Evolutionary conservation across 2,797 vertebrate species (phyloP), one percentile per base, ranked within the genome.

Genomic region (Oryzias dopingdopingensis): DNA sequence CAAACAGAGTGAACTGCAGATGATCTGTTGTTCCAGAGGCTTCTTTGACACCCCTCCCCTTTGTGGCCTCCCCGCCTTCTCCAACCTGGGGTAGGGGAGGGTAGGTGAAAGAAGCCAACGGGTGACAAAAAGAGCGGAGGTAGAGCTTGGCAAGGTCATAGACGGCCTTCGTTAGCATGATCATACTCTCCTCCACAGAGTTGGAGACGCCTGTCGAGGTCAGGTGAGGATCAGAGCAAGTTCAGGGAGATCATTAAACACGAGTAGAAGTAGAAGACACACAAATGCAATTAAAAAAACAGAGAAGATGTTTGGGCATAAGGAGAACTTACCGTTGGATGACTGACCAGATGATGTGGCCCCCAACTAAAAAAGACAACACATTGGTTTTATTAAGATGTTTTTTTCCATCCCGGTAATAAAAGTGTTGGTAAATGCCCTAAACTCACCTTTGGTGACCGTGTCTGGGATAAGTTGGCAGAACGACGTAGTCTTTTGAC

Each of bases 1-100:
- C 95, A 78, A 95, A 97, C 71, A 98, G 64, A 49, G 94, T 97
- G 84, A 99, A 99, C 67, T 98, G 95, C 47, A 99, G 93, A 70
- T 98, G 95, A 70, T 98, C 95, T 6, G 93, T 90, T 56, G 94
- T 91, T 52, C 92, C 92, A n/a, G 92, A 95, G 0, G 95, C 95
- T 78, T 97, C 96, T 72, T 89, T 95, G 59, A 85, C 85, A 65
- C 53, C 82, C 57, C 52, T 88, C 7, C 23, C 89, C 42, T 89
- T 79, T 4, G 56, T 24, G 2, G 51, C 7, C 1, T 81, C 79
- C 8, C 48, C 29, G 0, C 59, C 59, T 1, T 83, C 70, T 2
- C 57, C 47, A 6, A 43, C 4, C 48, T 43, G 72, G 2, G 75
- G 56, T 20, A 52, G 24, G 1, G 71, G 59, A 40, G 74, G 59